phyloP scores from a whole-genome alignment of 2,888 invertebrate species.

The Geophilus truncorum region DNA sequence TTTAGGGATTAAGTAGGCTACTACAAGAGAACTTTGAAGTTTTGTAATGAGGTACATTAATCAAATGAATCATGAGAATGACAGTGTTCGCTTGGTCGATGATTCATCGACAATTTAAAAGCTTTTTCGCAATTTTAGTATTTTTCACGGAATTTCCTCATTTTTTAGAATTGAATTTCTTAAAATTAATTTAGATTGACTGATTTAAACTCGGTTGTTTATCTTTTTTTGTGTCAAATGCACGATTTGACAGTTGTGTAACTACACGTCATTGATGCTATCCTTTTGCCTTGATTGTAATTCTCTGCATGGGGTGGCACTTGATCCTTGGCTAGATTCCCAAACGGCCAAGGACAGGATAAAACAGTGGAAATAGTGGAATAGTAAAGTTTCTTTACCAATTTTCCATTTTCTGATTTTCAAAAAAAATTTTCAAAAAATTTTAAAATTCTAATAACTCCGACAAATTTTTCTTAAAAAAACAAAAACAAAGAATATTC shows the following conservation, averaged over 20 bases:
- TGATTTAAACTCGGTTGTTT: neutral
- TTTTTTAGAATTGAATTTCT: neutral
- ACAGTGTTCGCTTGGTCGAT: neutral
- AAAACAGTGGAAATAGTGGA: neutral
- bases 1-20: neutral
- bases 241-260: neutral
- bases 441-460: too few species aligned
- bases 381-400: too few species aligned
- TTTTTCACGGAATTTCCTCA: neutral
- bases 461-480: too few species aligned
- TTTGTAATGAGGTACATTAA: neutral
- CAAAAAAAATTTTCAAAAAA: too few species aligned
- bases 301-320: neutral
- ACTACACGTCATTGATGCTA: neutral
- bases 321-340: neutral
- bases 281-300: conserved; percentile 16
- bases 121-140: neutral
- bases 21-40: neutral
- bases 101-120: neutral
- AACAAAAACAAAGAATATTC: too few species aligned
- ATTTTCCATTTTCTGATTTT: too few species aligned
- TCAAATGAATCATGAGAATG: conserved; percentile 4
- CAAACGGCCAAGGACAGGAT: neutral
- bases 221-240: neutral
- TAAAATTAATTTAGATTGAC: neutral